These are phyloP conservation scores for Helobdella robusta DNA, from an alignment of 2,888 invertebrate species.

Conservation along the genomic window DNA sequence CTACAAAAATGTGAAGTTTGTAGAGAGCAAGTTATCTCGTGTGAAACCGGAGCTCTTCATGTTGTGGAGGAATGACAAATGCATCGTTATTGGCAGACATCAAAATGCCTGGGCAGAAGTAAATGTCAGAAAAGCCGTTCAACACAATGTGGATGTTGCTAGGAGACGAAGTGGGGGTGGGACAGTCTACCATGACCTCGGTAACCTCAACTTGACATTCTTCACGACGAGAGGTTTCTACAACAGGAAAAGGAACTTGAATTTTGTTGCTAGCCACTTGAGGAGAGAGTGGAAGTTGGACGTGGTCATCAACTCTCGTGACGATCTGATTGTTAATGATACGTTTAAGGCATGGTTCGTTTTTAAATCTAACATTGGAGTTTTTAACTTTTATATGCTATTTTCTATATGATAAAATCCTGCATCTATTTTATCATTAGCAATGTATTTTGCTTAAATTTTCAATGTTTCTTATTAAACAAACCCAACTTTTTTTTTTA, in stretches of 20 bases:
- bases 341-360: conserved; percentile 49
- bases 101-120: conserved; percentile 94
- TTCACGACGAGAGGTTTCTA: conserved; percentile 74
- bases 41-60: conserved; percentile 60
- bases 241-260: conserved; percentile 75
- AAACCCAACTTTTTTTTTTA: no score
- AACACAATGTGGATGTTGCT: conserved; percentile 65
- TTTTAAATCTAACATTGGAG: no score
- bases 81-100: conserved; percentile 88
- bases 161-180: conserved; percentile 89
- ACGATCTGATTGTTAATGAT: conserved; percentile 74
- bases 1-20: conserved; percentile 74
- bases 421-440: no score
- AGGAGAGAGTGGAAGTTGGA: conserved; percentile 71
- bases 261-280: conserved; percentile 72
- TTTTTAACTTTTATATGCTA: no score
- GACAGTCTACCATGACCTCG: conserved; percentile 83
- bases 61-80: conserved; percentile 84
- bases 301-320: conserved; percentile 66
- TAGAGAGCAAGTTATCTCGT: conserved; percentile 41
- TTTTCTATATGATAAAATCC: no score
- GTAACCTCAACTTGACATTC: conserved; percentile 62
- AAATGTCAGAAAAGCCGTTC: conserved; percentile 61
- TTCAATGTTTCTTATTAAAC: no score
- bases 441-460: no score